Evolutionary conservation across 1,140 invertebrate genomes (phyloP), one percentile per base, ranked within the genome.

Genomic region (Mamestra configurata): DNA sequence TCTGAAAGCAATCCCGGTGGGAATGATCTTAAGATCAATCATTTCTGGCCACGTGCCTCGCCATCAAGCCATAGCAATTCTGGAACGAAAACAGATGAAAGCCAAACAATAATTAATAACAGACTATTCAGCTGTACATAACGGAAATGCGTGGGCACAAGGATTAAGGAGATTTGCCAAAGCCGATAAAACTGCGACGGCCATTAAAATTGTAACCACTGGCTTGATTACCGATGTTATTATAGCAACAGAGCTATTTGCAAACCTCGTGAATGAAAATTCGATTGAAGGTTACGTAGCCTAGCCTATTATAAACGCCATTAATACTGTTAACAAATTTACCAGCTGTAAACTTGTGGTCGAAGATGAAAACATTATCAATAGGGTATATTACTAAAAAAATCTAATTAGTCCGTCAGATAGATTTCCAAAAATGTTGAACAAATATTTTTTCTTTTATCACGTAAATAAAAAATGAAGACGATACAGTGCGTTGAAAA

Each of bases 71-170:
- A 20, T 43, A 8, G 8, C 18, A 31, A 27, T 35, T 61, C 35
- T 59, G 15, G 15, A 59, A 59, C 57, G 27, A 31, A 31, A 31
- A 31, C 27, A 31, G 27, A 35, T 59, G 57, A 59, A 59, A 59
- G 13, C 13, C 57, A 59, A 49, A 70, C 66, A 49, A 70, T 46
- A 15, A 35, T 31, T 51, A 72, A 31, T 72, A 49, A 53, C 49
- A n/a, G n/a, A n/a, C n/a, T 18, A n/a, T 15, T 40, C 2, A 57
- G 10, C 20, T 22, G 43, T 43, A 43, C 22, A 18, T 57, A 22
- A 73, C 73, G 79, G 80, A 85, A 81, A 79, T 68, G 46, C 72
- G 83, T 85, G 79, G 82, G 82, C 77, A 79, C 35, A 68, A 76
- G 53, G 49, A 79, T 77, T 77, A 31, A 73, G 35, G 49, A 77